Conservation (phyloP, 2,797 vertebrate species). For the Sebastes trivittatus region DNA sequence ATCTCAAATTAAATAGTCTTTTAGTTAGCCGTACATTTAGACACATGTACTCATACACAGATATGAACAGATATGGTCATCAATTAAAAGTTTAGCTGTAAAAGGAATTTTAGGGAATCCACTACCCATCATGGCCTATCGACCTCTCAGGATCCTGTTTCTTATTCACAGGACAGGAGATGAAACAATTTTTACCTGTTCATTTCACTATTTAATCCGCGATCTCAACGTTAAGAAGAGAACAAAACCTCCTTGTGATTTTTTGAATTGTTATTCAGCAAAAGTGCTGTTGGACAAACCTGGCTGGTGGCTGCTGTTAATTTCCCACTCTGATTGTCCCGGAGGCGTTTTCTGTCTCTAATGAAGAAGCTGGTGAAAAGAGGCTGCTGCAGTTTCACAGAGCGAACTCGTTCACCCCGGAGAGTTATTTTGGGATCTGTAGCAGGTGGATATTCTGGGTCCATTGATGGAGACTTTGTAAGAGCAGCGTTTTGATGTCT, state of each 20-base stretch:
- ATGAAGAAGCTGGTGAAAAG: slow-evolving; percentile 25
- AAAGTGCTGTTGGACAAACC: slow-evolving; percentile 1
- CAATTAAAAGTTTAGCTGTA: background rate
- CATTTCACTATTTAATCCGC: background rate
- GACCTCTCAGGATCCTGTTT: background rate
- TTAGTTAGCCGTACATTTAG: background rate
- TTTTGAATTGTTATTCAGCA: background rate
- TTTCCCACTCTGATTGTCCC: slow-evolving; percentile 24
- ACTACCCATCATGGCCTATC: background rate
- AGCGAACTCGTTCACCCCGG: slow-evolving; percentile 52
- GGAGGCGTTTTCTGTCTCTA: slow-evolving; percentile 42
- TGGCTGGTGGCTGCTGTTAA: slow-evolving; percentile 19
- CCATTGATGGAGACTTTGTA: slow-evolving; percentile 57
- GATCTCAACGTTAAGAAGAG: background rate
- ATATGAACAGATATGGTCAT: background rate
- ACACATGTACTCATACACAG: background rate
- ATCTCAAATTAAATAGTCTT: background rate
- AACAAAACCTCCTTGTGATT: background rate
- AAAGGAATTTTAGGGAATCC: background rate
- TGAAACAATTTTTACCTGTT: accelerated
- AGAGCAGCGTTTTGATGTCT: slow-evolving; percentile 47
- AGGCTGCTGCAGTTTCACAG: slow-evolving; percentile 39
- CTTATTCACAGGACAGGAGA: background rate
- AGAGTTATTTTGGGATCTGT: slow-evolving; percentile 62
- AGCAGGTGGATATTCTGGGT: slow-evolving; percentile 69